phyloP scores from a whole-genome alignment of 2,797 vertebrate genomes.

The Hypotaenidia okinawae region DNA sequence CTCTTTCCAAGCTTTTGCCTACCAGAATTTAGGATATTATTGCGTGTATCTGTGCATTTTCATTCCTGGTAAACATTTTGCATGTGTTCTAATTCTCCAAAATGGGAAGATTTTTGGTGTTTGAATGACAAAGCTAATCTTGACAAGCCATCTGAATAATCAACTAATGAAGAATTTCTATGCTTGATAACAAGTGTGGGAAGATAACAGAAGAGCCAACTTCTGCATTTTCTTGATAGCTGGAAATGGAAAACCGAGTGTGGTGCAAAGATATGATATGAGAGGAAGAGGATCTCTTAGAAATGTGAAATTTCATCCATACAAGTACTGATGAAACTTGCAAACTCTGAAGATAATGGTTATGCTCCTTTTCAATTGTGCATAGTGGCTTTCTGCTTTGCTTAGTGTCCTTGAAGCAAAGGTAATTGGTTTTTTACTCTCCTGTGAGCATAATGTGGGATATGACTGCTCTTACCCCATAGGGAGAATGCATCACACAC shows the following conservation, averaged over 20 bases:
- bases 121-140: conserved; percentile 34
- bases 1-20: not conserved
- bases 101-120: not conserved
- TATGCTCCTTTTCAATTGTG: conserved; percentile 23
- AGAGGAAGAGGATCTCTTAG: not conserved
- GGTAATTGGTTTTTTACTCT: conserved; percentile 63
- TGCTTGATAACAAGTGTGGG: conserved; percentile 23
- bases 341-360: conserved; percentile 19
- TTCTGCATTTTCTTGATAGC: conserved; percentile 32
- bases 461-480: conserved; percentile 8
- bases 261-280: conserved; percentile 12
- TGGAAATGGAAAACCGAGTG: conserved; percentile 30
- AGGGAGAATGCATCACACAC: not conserved
- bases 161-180: conserved; percentile 40
- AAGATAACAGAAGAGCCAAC: conserved; percentile 28
- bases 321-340: conserved; percentile 5
- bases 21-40: not conserved
- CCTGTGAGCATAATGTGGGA: conserved; percentile 16
- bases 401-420: conserved; percentile 64
- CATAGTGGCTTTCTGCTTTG: conserved; percentile 37
- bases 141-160: conserved; percentile 39
- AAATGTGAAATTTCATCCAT: conserved; percentile 44
- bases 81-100: not conserved
- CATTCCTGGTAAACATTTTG: not conserved
- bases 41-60: not conserved